A percentile compares a stretch with the other conserved stretches of the same genome.
These are phyloP conservation scores for Melanocharis versteri DNA, from an alignment of 2,113 vertebrate genomes.

Conservation along the genomic window DNA sequence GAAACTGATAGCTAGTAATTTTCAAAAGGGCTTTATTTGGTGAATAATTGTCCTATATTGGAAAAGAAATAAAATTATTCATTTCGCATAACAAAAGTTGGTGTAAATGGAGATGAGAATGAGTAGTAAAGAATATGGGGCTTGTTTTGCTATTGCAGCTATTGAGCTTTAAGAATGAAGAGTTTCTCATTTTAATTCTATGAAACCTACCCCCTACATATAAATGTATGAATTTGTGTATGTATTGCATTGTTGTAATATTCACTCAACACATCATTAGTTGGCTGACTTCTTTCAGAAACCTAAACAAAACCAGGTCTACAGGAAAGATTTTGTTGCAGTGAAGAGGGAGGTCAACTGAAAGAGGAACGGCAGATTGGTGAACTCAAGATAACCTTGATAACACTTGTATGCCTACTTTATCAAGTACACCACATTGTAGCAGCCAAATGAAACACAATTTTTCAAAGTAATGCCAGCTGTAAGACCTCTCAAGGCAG, in stretches of 20 bases:
- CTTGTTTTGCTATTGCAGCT: not conserved
- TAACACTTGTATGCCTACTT: not conserved
- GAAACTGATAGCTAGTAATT: not conserved
- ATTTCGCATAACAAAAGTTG: not conserved
- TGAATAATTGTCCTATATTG: not conserved
- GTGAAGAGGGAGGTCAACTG: not conserved
- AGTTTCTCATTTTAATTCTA: not conserved
- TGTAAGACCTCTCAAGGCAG: not conserved
- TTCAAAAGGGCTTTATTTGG: not conserved
- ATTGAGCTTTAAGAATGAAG: not conserved
- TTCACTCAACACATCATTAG: not conserved
- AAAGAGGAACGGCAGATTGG: not conserved
- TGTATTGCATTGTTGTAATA: not conserved
- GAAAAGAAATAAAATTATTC: not conserved
- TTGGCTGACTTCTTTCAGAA: not conserved
- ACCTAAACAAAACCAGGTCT: not conserved
- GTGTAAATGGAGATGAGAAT: not conserved
- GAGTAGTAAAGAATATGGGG: not conserved
- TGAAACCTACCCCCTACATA: not conserved
- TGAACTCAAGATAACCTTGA: slow-evolving; percentile 1
- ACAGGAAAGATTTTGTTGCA: not conserved
- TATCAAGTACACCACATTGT: not conserved
- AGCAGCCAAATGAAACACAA: not conserved
- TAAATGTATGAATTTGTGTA: not conserved
- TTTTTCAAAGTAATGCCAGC: not conserved